Base-by-base conservation (phyloP, 2,113 vertebrate genomes). In the Scomber scombrus region DNA sequence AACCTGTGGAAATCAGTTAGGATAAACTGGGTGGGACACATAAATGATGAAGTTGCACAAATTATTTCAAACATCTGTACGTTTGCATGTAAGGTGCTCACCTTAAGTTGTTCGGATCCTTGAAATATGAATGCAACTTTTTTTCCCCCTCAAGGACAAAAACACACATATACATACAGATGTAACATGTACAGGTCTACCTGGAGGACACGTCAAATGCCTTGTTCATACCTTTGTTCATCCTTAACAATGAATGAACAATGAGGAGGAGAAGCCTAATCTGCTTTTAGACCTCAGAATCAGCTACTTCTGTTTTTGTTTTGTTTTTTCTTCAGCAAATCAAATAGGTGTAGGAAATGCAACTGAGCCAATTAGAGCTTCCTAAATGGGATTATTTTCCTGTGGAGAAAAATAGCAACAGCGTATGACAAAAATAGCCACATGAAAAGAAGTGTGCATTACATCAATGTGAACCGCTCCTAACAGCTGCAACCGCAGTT, bases 181-280 rank as follows among this genome's bases (percentile, higher is more conserved):
- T 51, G 70, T 64, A 67, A 80, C 16, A 75, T 61, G 13, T 40
- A 68, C 45, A 67, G 16, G 55, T 51, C 19, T 8, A 67, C n/a
- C 19, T 72, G 43, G 15, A 54, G 29, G 23, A 69, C 71, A 47
- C 46, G 79, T 3, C 7, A 64, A 12, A 70, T 6, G 26, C 34
- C 49, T 72, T 58, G 77, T 77, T 84, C 78, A 85, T 60, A 81
- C 70, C 75, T 73, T 71, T 69, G 67, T 46, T 75, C 62, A 69
- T 55, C 11, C 8, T 51, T n/a, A 34, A 76, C 45, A 12, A 56
- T 11, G 15, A 72, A 72, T 23, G 12, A 64, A 55, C 58, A 63
- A 74, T 10, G 12, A 50, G 12, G 5, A 60, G 12, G 65, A 65
- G 52, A 75, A 64, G 34, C 23, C 3, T 8, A 19, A 18, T 11